Base-by-base conservation (phyloP, 2,797 vertebrate species). In the Macrochelys suwanniensis region DNA sequence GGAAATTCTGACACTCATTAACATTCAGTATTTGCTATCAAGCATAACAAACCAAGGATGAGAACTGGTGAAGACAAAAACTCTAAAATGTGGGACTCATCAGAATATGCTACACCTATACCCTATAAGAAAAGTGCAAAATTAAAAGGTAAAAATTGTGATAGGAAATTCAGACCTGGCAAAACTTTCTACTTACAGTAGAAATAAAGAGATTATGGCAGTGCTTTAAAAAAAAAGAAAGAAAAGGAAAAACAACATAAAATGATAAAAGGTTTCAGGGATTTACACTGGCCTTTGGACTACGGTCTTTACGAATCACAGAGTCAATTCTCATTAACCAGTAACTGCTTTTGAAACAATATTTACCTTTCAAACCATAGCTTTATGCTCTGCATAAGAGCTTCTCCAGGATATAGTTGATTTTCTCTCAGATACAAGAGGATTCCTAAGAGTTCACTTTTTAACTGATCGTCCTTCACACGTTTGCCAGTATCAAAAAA, bases 291-390 rank as follows among this genome's bases (percentile, higher is more conserved):
- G 11, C 50, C 17, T 81, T 59, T 51, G 65, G 42, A 53, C 31
- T 76, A 53, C 7, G 19, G 21, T 50, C 37, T 61, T 31, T 28
- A 25, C 78, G 54, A 31, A 87, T 11, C 42, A 68, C 15, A 65
- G 16, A 65, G 7, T n/a, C 7, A 61, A 65, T 19, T 65, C 61
- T 16, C 61, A 37, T 51, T 71, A 65, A 61, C 49, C 33, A 57
- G 25, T 50, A 71, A 7, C 45, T 76, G 85, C 74, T 87, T 77
- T 2, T 78, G 19, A 84, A 95, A 93, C 26, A 61, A 87, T 79
- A 97, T 88, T 94, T 98, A 99, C 99, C 99, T 99, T 97, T 99
- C 99, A 98, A 99, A 99, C 99, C 99, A 99, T 2, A 97, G 96
- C 94, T 99, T 99, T 98, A 99, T 99, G 97, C 97, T 98, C 91